Evolutionary conservation across 2,113 vertebrate genomes (phyloP), one percentile per base, ranked within the genome.

Genomic region (Datnioides undecimradiatus): DNA sequence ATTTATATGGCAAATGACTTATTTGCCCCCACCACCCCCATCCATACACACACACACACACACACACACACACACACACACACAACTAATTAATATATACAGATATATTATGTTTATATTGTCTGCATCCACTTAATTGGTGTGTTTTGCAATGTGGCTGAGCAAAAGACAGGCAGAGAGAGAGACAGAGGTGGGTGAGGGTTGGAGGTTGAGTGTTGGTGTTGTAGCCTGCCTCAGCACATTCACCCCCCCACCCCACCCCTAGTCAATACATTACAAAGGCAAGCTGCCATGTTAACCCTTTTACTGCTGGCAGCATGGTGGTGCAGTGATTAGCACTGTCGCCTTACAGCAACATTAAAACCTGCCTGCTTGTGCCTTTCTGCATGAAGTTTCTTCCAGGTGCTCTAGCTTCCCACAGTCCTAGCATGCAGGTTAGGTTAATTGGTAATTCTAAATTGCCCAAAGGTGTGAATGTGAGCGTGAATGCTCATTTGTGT

Each of bases 141-240:
- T 84, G 83, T 80, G 60, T 73, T 72, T 72, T 82, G 85, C n/a
- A 38, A 41, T 25, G 23, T 70, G 63, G 10, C 59, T 71, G 29
- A 29, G 27, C 6, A 51, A 75, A 14, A 73, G 52, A 55, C 58
- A 73, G 51, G 62, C 40, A 76, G 62, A 49, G 48, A 33, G 59
- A 38, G 41, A 27, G 58, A 41, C 57, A 10, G 65, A 48, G 73
- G 52, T 46, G 79, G 79, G 67, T 58, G 55, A 46, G 74, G 73
- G 72, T 80, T 86, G 80, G n/a, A 49, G 10, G 21, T 49, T 49
- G 46, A 49, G 46, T 8, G n/a, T 23, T 49, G 75, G 80, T 85
- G 82, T 79, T 90, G 84, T 74, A 91, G 90, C 88, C 90, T 93
- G 92, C 85, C 91, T 95, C 93, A 95, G 93, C 94, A 92, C 73